Conservation (phyloP, 2,113 vertebrate species). For the Vicugna pacos region DNA sequence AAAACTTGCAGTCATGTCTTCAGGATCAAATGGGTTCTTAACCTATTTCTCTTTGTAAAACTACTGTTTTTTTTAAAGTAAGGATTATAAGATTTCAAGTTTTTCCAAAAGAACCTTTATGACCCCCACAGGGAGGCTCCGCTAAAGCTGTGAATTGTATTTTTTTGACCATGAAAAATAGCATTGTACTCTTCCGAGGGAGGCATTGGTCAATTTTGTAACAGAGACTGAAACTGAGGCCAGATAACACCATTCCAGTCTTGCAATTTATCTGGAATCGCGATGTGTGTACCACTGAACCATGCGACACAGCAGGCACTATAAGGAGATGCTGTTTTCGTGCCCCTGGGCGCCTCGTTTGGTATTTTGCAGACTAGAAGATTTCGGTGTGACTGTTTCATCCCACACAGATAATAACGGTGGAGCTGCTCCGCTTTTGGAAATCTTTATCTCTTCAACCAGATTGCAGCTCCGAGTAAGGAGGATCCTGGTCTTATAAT, state of each 20-base stretch:
- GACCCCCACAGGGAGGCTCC: neutral
- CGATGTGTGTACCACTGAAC: neutral
- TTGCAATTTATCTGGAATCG: neutral
- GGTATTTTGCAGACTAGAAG: neutral
- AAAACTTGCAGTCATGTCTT: neutral
- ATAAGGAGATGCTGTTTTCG: neutral
- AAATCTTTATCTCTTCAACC: neutral
- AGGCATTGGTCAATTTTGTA: neutral
- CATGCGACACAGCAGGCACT: neutral
- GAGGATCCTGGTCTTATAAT: neutral
- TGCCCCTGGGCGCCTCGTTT: neutral
- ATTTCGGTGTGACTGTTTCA: neutral
- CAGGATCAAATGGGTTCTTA: neutral
- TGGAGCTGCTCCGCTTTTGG: neutral
- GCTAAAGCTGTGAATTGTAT: neutral
- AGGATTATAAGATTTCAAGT: neutral
- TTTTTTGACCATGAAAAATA: neutral
- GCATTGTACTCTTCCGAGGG: neutral
- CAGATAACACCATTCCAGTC: neutral
- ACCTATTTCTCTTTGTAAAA: neutral
- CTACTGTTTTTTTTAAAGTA: neutral
- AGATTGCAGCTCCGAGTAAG: neutral
- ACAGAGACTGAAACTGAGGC: neutral
- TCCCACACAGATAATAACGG: neutral
- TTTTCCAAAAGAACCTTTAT: neutral